A percentile compares a stretch with the other conserved stretches of the same genome.
These are phyloP conservation scores for Lasioglossum leucozonium DNA, from an alignment of 2,888 invertebrate genomes.

Conservation along the genomic window DNA sequence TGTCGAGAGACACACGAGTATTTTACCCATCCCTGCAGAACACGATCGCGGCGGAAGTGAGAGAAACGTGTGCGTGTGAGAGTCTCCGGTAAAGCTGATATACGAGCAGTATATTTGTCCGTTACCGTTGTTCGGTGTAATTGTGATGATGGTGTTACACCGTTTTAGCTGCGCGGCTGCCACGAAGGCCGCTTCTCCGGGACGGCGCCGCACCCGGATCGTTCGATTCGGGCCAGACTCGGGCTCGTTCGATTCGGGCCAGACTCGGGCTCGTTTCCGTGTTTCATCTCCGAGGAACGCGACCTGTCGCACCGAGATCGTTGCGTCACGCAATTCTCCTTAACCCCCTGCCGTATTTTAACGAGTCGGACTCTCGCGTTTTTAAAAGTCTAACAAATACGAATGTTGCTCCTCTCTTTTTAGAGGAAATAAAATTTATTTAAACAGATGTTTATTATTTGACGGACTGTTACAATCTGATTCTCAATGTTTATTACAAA, in stretches of 20 bases:
- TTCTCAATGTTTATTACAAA: no score
- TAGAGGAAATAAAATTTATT: no score
- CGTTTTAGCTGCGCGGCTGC: background rate
- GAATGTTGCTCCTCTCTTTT: no score
- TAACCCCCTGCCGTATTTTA: no score
- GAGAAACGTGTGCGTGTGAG: conserved; percentile 29
- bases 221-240: background rate
- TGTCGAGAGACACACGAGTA: background rate
- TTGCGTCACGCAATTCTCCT: background rate
- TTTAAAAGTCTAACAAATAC: no score
- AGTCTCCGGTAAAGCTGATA: conserved; percentile 12
- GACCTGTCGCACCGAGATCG: background rate
- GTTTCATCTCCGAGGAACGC: no score
- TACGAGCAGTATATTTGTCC: background rate
- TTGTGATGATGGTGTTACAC: background rate
- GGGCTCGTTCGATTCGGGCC: background rate
- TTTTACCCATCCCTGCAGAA: conserved; percentile 19
- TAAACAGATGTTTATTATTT: no score
- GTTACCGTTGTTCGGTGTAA: background rate
- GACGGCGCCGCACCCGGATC: background rate
- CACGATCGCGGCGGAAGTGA: conserved; percentile 4
- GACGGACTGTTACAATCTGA: no score
- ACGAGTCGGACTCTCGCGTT: no score
- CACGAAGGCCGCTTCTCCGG: background rate
- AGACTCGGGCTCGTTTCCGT: background rate